These are phyloP conservation scores for Zaprionus obscuricornis DNA, from an alignment of 2,888 invertebrate species.

Conservation along the genomic window DNA sequence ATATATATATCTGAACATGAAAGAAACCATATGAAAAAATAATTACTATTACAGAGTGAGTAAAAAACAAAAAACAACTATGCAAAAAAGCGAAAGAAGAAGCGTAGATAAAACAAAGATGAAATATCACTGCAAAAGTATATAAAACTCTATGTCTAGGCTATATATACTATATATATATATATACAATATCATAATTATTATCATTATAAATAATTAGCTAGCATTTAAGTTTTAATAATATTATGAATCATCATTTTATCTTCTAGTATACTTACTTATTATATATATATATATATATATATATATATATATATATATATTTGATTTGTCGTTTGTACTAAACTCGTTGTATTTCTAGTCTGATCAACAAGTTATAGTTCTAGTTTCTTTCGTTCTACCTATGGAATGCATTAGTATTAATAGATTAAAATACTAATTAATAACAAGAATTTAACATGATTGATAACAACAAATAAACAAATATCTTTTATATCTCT, in stretches of 20 bases:
- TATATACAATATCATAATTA: constrained; percentile 22
- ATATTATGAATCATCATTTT: too few relatives aligned
- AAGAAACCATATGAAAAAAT: constrained; percentile 43
- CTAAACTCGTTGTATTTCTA: constrained; percentile 18
- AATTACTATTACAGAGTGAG: constrained; percentile 66
- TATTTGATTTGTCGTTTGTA: constrained; percentile 35
- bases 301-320: constrained; percentile 11
- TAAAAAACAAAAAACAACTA: constrained; percentile 34
- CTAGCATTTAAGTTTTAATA: constrained; percentile 20
- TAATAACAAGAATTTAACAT: too few relatives aligned
- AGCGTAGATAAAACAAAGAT: too few relatives aligned
- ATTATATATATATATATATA: neutral
- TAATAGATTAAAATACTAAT: constrained; percentile 18
- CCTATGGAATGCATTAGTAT: constrained; percentile 9
- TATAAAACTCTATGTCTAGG: neutral
- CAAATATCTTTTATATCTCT: neutral
- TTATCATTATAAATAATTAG: constrained; percentile 21
- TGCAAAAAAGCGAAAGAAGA: neutral
- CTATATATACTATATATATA: too few relatives aligned
- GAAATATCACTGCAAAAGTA: too few relatives aligned
- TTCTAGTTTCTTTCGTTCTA: constrained; percentile 3
- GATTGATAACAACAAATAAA: too few relatives aligned
- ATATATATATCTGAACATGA: constrained; percentile 41
- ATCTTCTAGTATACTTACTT: neutral
- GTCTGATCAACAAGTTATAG: neutral